A percentile compares a stretch with the other conserved stretches of the same genome.
phyloP scores from a whole-genome alignment of 2,113 vertebrate species.

The Ictalurus punctatus region DNA sequence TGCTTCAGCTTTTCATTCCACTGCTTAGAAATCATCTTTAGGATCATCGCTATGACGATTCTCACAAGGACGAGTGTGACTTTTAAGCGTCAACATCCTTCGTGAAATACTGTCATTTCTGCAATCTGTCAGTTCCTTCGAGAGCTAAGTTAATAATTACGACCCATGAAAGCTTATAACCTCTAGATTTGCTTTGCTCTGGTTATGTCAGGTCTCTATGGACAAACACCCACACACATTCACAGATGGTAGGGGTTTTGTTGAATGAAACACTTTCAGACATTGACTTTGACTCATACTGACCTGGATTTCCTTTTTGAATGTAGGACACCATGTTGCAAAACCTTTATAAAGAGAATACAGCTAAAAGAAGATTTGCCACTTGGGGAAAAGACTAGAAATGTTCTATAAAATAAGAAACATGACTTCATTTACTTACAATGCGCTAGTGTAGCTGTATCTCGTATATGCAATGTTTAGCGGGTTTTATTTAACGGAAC shows the following conservation, averaged over 20 bases:
- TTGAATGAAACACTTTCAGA: constrained; percentile 18
- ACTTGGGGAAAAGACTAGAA: not conserved
- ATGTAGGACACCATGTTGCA: not conserved
- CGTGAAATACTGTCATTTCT: not conserved
- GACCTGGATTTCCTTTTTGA: constrained; percentile 12
- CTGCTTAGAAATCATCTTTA: not conserved
- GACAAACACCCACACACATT: not conserved
- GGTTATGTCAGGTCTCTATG: constrained; percentile 6
- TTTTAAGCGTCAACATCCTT: not conserved
- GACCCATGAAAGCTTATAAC: constrained; percentile 11
- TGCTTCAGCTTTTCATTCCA: not conserved
- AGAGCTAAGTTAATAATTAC: constrained; percentile 11
- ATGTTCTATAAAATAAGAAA: not conserved
- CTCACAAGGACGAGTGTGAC: not conserved
- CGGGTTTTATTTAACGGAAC: too few species aligned
- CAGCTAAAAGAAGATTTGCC: not conserved
- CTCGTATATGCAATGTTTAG: too few species aligned
- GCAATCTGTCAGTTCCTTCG: not conserved
- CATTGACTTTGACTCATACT: not conserved
- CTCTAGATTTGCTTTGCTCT: constrained; percentile 18
- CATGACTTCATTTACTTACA: not conserved
- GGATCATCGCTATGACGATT: not conserved
- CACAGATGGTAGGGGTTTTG: not conserved
- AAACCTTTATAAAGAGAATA: not conserved
- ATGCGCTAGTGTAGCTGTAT: too few species aligned